Conservation (phyloP, 2,113 vertebrate species). For the Cephalopholis sonnerati region DNA sequence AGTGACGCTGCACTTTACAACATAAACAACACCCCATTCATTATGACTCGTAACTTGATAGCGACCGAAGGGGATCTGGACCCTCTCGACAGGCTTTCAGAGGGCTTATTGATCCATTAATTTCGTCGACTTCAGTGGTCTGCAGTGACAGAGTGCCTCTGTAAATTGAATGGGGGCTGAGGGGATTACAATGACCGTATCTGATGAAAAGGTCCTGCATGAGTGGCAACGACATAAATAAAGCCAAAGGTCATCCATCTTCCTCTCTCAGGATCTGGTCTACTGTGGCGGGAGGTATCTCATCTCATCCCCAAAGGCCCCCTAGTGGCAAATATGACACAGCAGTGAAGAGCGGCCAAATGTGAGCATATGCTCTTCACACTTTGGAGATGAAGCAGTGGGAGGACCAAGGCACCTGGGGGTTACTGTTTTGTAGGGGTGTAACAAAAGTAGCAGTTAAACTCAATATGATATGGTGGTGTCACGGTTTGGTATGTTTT, state of each 20-base stretch:
- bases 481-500: too few species aligned
- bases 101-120: constrained; percentile 86
- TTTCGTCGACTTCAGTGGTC: constrained; percentile 84
- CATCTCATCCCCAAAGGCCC: constrained; percentile 38
- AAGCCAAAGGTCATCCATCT: constrained; percentile 78
- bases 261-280: constrained; percentile 35
- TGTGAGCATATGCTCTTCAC: constrained; percentile 48
- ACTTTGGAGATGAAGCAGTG: constrained; percentile 7
- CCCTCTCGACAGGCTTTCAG: constrained; percentile 78
- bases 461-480: too few species aligned
- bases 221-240: constrained; percentile 76
- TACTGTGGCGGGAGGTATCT: constrained; percentile 37
- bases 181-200: constrained; percentile 78
- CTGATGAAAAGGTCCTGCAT: constrained; percentile 77
- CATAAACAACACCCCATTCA: constrained; percentile 90
- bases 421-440: not conserved
- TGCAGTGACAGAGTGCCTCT: constrained; percentile 81
- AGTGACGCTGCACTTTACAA: constrained; percentile 84
- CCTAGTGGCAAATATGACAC: constrained; percentile 56
- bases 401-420: not conserved
- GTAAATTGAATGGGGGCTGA: constrained; percentile 79
- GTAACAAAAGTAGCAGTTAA: too few species aligned
- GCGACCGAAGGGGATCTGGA: constrained; percentile 78
- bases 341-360: constrained; percentile 5
- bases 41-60: constrained; percentile 87